Evolutionary conservation across 2,797 vertebrate species (phyloP).

Genomic region (Pseudochirops cupreus): DNA sequence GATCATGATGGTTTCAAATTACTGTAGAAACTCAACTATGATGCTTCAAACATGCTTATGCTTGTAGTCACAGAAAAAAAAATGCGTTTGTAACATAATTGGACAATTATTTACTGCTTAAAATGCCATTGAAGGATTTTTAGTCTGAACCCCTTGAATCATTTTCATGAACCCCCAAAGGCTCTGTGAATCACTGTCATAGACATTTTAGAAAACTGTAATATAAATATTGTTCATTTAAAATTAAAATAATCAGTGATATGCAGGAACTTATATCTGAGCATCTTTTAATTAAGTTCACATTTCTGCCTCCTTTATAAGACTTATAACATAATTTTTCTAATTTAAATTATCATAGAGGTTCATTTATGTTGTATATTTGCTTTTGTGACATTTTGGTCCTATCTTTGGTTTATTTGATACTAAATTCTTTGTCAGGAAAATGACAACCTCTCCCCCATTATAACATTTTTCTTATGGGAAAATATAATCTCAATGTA

Average conservation of each 20-base stretch:
- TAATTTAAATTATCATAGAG: background rate
- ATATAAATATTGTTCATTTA: background rate
- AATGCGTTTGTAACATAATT: background rate
- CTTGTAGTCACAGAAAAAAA: background rate
- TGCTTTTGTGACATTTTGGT: background rate
- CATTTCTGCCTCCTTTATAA: background rate
- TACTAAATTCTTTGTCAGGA: background rate
- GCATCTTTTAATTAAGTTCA: background rate
- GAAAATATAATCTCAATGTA: slow-evolving; percentile 37
- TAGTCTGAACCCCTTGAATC: background rate
- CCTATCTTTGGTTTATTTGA: background rate
- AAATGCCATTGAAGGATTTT: background rate
- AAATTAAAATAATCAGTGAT: background rate
- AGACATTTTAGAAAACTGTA: background rate
- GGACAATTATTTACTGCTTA: background rate
- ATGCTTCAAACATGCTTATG: background rate
- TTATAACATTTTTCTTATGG: background rate
- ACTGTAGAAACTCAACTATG: background rate
- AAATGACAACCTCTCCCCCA: background rate
- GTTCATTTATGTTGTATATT: background rate
- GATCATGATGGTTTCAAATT: background rate
- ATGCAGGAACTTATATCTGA: background rate
- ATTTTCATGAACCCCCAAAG: background rate
- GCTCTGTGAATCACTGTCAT: background rate
- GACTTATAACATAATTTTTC: background rate